phyloP scores from a whole-genome alignment of 2,888 invertebrate species.

The Strigamia maritima region DNA sequence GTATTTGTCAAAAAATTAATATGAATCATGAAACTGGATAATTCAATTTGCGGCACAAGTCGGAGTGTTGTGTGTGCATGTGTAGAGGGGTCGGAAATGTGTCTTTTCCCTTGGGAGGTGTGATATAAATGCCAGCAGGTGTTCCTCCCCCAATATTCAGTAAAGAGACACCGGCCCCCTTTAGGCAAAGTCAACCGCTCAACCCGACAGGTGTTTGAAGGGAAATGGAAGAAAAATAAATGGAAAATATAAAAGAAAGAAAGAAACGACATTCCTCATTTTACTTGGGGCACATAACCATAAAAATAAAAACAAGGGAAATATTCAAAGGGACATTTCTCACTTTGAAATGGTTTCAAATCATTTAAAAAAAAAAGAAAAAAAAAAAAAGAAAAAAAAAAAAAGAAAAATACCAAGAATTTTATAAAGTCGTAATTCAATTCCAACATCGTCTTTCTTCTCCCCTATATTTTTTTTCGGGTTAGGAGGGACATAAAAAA shows the following conservation, averaged over 20 bases:
- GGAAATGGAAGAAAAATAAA: conserved; percentile 5
- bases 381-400: too few species aligned
- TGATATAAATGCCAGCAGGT: conserved; percentile 19
- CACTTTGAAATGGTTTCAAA: conserved; percentile 9
- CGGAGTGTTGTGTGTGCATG: not conserved
- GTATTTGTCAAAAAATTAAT: not conserved
- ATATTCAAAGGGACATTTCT: conserved; percentile 6
- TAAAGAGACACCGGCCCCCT: not conserved
- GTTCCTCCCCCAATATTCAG: conserved; percentile 8
- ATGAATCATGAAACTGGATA: not conserved
- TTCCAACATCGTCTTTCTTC: not conserved
- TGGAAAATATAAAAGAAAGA: conserved; percentile 5
- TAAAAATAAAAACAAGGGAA: not conserved
- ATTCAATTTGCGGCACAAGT: not conserved
- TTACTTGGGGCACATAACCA: conserved; percentile 5
- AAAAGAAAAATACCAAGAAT: not conserved
- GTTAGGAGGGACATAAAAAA: not conserved
- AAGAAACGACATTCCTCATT: conserved; percentile 6
- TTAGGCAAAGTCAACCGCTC: conserved; percentile 13
- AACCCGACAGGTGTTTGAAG: conserved; percentile 23
- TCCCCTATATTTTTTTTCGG: not conserved
- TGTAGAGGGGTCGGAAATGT: not conserved
- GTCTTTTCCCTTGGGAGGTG: conserved; percentile 7
- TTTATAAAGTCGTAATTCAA: conserved; percentile 5
- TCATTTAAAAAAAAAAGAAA: not conserved